Evolutionary conservation across 1,140 invertebrate species (phyloP), one percentile per base, ranked within the genome.

Genomic region (Hypsibius dujardini): DNA sequence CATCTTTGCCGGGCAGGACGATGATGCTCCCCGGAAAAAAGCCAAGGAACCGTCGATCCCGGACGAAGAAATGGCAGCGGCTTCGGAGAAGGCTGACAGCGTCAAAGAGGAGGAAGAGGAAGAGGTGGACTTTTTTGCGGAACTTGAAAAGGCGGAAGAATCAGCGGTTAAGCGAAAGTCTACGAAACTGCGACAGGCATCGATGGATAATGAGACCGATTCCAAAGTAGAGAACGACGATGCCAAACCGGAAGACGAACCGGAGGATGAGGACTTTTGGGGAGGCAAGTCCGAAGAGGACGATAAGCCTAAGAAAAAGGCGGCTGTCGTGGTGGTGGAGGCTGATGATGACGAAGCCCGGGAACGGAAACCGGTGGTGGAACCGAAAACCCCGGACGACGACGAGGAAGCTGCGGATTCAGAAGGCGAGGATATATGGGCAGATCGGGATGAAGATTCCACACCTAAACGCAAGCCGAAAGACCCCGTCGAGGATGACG

Each of bases 71-170:
- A 72, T 71, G n/a, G 46, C 60, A 2, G 62, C 69, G 40, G 73
- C 72, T 7, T 47, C 79, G 73, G 77, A 77, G 69, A 79, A 75
- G 72, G 77, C 76, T 60, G 76, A 80, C 72, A 75, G 79, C 70
- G 75, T 74, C 15, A 73, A 76, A 62, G 77, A 79, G 70, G 77
- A 47, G 47, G 72, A 75, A 71, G 72, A 70, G 50, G 46, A 69
- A 28, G 70, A 71, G 46, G 73, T 72, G 46, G 69, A 60, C 71
- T 69, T 60, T 42, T 50, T 47, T 3, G 70, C 74, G 12, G 62
- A 67, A 42, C 62, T 67, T 3, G 62, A 60, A 60, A 69, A 71
- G 72, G 73, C 50, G 67, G 69, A 47, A 69, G 72, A 46, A 70
- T 40, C 60, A 71, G 70, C 45, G 67, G 59, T 72, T 46, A 72